Evolutionary conservation across 2,797 vertebrate species (phyloP), one percentile per base, ranked within the genome.

Genomic region (Lepilemur ruficaudatus): DNA sequence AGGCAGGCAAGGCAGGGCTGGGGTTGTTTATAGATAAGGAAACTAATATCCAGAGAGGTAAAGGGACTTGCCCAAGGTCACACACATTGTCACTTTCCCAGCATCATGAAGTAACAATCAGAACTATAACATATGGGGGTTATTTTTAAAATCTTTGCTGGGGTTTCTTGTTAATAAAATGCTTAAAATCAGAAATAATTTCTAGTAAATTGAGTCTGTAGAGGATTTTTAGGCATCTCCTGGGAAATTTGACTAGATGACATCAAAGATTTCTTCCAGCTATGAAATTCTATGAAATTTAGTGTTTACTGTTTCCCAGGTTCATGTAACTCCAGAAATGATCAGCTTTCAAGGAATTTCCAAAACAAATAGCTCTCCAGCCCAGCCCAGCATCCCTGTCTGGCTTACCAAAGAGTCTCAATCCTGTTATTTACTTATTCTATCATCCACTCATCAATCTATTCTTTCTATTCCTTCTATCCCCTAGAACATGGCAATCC

Each of bases 171-270:
- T 59, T 59, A 91, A 70, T 69, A 80, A 93, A 52, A 43, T 59
- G 57, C 57, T 87, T 94, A 93, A 94, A 96, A 92, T 91, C 57
- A 89, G 32, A 95, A 76, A 89, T 17, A 43, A 82, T 90, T 95
- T 78, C 73, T 46, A 84, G 55, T 65, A 84, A 92, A 67, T 43
- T 79, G 22, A 93, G 48, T 59, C 69, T 80, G 1, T 57, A 91
- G 22, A 67, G 48, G 81, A 41, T 72, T 65, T 92, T 92, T 9
- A 75, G 48, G 57, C 50, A 70, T 72, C 43, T 91, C 78, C 91
- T 82, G 25, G 69, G 73, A 96, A 93, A 89, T 82, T 69, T 72
- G 65, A 73, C 70, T n/a, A 89, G 63, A 79, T 82, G 89, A 89
- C 59, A 61, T 75, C 75, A 50, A 93, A 57, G 30, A 83, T 72